These are phyloP conservation scores for Aricia artaxerxes DNA, from an alignment of 2,888 invertebrate genomes.

Conservation along the genomic window DNA sequence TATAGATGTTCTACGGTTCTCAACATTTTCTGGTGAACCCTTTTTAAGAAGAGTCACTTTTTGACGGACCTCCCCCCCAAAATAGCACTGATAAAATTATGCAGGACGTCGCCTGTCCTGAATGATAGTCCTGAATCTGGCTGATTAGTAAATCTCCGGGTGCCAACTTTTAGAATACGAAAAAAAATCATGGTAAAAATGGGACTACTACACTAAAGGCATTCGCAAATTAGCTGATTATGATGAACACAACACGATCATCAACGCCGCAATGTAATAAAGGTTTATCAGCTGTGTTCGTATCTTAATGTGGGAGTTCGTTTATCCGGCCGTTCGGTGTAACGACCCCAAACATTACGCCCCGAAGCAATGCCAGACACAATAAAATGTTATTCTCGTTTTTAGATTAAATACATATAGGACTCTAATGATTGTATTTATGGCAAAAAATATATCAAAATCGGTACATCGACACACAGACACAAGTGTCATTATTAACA, in stretches of 20 bases:
- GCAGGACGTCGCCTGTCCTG: no score
- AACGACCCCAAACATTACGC: neutral
- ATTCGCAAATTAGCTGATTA: neutral
- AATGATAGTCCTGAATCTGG: no score
- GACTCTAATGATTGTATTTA: neutral
- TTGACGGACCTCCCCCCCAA: no score
- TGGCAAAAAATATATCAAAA: neutral
- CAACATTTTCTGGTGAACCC: no score
- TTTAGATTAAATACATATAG: neutral
- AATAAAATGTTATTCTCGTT: neutral
- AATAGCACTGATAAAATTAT: no score
- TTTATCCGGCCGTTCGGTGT: neutral
- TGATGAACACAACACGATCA: neutral
- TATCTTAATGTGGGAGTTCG: conserved; percentile 1
- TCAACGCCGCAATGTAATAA: neutral
- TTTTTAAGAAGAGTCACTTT: no score
- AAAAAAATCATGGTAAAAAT: no score
- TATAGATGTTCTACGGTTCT: no score
- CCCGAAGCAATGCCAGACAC: neutral
- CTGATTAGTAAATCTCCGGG: no score
- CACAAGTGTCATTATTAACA: neutral
- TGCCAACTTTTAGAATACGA: no score
- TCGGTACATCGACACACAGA: no score
- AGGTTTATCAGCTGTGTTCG: neutral
- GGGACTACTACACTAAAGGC: neutral